Percentiles rank a stretch among this genome's conserved stretches.
These are phyloP conservation scores for Ptyas mucosa DNA, from an alignment of 2,113 vertebrate species.

Conservation along the genomic window DNA sequence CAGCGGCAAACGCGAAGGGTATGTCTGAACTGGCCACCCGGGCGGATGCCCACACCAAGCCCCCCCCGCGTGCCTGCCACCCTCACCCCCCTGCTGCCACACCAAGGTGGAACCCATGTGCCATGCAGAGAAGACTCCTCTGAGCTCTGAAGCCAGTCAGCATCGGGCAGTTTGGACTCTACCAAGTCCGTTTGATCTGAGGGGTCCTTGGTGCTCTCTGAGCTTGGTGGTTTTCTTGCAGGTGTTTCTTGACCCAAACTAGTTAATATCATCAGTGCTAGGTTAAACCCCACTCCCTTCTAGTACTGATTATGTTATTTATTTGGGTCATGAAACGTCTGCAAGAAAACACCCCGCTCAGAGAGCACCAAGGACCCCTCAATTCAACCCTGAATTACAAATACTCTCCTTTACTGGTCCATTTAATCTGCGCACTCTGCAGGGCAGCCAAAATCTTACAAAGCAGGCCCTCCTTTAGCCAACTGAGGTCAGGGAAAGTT, in stretches of 20 bases:
- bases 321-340: background rate
- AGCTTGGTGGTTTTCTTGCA: background rate
- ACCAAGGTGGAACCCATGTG: background rate
- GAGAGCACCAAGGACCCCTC: background rate
- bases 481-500: background rate
- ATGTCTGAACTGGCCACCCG: background rate
- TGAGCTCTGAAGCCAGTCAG: background rate
- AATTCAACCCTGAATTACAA: background rate
- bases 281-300: background rate
- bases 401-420: background rate
- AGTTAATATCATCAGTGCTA: background rate
- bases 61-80: background rate
- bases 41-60: background rate
- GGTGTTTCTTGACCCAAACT: background rate
- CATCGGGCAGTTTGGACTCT: background rate
- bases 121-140: background rate
- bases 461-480: background rate
- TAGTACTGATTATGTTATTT: background rate
- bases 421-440: background rate
- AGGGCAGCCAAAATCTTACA: background rate
- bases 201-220: too few relatives aligned
- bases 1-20: slow-evolving; percentile 77
- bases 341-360: background rate
- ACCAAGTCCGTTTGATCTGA: background rate
- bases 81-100: background rate